A percentile compares a stretch with the other conserved stretches of the same genome.
Conservation (phyloP, 2,888 invertebrate species). For the Diarsia dahlii region DNA sequence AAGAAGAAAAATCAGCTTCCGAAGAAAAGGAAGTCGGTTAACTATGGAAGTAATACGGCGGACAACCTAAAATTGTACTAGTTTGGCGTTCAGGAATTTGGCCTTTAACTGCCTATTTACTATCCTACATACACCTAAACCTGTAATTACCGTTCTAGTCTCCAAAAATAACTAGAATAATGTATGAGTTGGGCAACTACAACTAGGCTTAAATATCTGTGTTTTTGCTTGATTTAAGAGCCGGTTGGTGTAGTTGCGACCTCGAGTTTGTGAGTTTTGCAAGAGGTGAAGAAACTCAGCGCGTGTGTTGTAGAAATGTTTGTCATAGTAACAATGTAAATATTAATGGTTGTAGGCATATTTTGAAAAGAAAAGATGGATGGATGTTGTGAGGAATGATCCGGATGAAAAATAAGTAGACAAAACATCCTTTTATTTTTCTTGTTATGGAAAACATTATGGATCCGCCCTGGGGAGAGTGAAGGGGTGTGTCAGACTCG, state of each 20-base stretch:
- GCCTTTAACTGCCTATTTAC: neutral
- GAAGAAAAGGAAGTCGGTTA: too few species aligned
- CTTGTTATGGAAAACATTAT: too few species aligned
- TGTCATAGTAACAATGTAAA: neutral
- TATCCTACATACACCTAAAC: slow-evolving; percentile 17
- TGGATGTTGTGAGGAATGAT: neutral
- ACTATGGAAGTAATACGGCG: neutral
- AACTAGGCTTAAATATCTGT: slow-evolving; percentile 39
- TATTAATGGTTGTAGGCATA: neutral
- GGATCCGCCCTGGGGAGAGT: too few species aligned
- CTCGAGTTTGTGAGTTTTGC: slow-evolving; percentile 54
- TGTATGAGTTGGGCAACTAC: slow-evolving; percentile 41
- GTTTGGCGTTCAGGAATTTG: neutral
- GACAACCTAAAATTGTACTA: neutral
- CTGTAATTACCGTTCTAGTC: slow-evolving; percentile 21
- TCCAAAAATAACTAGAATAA: slow-evolving; percentile 28
- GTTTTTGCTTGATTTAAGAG: slow-evolving; percentile 45
- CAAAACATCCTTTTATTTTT: too few species aligned
- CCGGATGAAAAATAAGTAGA: neutral
- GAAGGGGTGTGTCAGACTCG: too few species aligned
- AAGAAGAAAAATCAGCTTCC: too few species aligned
- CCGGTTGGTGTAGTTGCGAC: slow-evolving; percentile 27
- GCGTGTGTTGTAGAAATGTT: slow-evolving; percentile 47
- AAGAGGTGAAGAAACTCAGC: slow-evolving; percentile 63
- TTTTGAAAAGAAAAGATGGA: neutral